These are phyloP conservation scores for Drosophila macrospina DNA, from an alignment of 2,888 invertebrate genomes.

Conservation along the genomic window DNA sequence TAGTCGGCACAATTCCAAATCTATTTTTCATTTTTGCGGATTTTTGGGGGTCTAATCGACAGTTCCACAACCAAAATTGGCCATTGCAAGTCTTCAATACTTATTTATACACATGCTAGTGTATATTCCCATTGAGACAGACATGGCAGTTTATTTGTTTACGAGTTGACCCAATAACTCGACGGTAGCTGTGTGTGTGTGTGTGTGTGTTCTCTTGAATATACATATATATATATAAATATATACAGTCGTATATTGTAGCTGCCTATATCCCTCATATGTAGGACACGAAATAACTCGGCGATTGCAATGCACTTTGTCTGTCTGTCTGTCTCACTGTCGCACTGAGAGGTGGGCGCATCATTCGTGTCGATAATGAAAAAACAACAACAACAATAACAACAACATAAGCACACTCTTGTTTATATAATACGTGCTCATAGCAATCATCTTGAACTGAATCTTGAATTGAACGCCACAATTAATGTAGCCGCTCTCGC, in stretches of 20 bases:
- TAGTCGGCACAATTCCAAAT: not conserved
- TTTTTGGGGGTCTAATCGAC: conserved; percentile 2
- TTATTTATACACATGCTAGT: conserved; percentile 37
- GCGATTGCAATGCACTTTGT: conserved; percentile 23
- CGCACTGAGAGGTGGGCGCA: conserved; percentile 27
- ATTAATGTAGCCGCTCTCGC: conserved; percentile 37
- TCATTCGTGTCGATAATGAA: conserved; percentile 40
- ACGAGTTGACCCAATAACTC: conserved; percentile 69
- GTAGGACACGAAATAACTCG: conserved; percentile 41
- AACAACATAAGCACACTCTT: conserved; percentile 20
- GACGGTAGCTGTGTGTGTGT: not conserved
- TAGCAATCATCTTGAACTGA: conserved; percentile 63
- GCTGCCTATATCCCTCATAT: conserved; percentile 23
- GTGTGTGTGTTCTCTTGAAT: too few relatives aligned
- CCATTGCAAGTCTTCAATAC: conserved; percentile 32
- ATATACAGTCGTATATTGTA: conserved; percentile 1
- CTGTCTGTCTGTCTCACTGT: not conserved
- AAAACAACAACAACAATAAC: conserved; percentile 5
- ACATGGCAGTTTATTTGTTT: conserved; percentile 66
- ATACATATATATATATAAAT: too few relatives aligned
- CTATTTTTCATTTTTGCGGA: conserved; percentile 16
- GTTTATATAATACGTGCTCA: conserved; percentile 25
- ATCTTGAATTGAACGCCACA: conserved; percentile 52
- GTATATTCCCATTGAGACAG: conserved; percentile 41
- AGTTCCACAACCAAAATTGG: conserved; percentile 33